phyloP scores from a whole-genome alignment of 2,113 vertebrate species.

The Clarias macrocephalus region DNA sequence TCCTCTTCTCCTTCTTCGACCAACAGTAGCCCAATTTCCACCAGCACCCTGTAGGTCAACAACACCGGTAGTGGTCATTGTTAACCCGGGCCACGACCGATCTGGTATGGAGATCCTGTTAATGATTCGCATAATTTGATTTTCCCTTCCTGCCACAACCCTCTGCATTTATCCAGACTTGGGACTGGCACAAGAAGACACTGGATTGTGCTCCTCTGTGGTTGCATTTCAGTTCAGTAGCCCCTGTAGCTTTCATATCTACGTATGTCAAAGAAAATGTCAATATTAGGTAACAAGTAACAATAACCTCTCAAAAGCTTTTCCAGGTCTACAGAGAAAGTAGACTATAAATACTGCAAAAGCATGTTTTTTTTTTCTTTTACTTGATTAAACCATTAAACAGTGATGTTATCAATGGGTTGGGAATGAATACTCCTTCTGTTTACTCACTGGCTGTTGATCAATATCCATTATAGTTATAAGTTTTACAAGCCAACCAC shows the following conservation, averaged over 20 bases:
- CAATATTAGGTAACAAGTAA: neutral
- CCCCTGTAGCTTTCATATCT: neutral
- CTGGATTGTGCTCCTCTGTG: too few species aligned
- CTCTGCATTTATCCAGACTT: too few species aligned
- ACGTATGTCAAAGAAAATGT: neutral
- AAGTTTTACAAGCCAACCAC: neutral
- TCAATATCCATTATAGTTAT: slow-evolving; percentile 30
- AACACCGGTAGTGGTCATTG: too few species aligned
- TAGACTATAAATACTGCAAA: neutral
- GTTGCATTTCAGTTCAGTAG: neutral
- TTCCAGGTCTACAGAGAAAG: neutral
- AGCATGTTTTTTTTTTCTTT: neutral
- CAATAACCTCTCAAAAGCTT: neutral
- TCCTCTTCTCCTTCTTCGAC: too few species aligned
- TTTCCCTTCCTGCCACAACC: too few species aligned
- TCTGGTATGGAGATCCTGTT: too few species aligned
- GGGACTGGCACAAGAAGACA: too few species aligned
- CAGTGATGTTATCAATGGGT: neutral
- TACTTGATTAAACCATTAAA: neutral
- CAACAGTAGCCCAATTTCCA: too few species aligned
- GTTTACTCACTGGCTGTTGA: slow-evolving; percentile 29
- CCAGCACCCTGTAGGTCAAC: too few species aligned
- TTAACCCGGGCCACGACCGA: too few species aligned
- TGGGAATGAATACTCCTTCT: neutral
- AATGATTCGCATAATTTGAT: too few species aligned